These are phyloP conservation scores for Polydrusus tereticollis DNA, from an alignment of 2,888 invertebrate genomes.

Conservation along the genomic window DNA sequence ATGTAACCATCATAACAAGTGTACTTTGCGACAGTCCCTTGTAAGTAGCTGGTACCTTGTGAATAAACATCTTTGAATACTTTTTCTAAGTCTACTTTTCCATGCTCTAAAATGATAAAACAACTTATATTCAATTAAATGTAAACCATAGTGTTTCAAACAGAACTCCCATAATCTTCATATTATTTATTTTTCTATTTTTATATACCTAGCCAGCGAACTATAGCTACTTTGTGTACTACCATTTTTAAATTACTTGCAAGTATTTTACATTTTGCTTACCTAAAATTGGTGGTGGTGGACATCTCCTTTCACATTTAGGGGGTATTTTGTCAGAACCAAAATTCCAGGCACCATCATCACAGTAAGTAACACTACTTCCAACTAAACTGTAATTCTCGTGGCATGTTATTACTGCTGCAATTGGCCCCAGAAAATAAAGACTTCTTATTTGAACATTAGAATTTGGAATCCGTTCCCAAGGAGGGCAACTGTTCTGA, in stretches of 20 bases:
- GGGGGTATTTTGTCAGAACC: conserved; percentile 31
- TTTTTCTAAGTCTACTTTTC: conserved; percentile 26
- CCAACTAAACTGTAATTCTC: conserved; percentile 63
- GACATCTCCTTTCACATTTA: conserved; percentile 60
- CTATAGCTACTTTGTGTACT: not conserved
- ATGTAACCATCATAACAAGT: conserved; percentile 61
- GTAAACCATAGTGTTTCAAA: no score
- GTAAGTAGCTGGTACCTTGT: conserved; percentile 56
- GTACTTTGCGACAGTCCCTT: conserved; percentile 63
- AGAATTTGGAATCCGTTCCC: not conserved
- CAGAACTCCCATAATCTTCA: no score
- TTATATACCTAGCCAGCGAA: not conserved
- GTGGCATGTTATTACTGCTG: conserved; percentile 58
- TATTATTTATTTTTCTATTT: no score
- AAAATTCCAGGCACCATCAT: conserved; percentile 62
- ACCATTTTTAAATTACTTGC: not conserved
- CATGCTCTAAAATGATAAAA: conserved; percentile 43
- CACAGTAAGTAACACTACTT: conserved; percentile 61
- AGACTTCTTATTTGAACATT: not conserved
- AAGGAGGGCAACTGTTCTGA: conserved; percentile 13
- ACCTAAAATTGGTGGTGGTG: conserved; percentile 61
- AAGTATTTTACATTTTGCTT: conserved; percentile 9
- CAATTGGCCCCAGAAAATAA: not conserved
- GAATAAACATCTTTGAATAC: conserved; percentile 25
- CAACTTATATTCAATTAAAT: not conserved